Conservation (phyloP, 2,113 vertebrate species). For the Eudorcas thomsonii region DNA sequence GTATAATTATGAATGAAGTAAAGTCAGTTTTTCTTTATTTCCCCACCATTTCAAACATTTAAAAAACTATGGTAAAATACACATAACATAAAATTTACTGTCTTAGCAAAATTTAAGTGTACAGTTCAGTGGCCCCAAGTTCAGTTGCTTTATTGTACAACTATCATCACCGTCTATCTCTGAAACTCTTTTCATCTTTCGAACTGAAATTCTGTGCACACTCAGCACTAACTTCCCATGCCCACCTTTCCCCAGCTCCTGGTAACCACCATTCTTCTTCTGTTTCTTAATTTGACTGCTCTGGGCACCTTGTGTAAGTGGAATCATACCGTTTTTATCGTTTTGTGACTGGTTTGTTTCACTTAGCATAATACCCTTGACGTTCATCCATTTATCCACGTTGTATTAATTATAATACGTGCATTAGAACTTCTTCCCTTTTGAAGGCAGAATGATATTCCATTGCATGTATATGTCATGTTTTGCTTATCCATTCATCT, state of each 20-base stretch:
- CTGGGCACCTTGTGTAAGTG: neutral
- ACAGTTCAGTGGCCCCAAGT: neutral
- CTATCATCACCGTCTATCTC: neutral
- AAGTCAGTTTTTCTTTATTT: neutral
- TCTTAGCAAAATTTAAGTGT: neutral
- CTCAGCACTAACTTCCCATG: neutral
- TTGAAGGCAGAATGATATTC: neutral
- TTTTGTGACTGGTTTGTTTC: neutral
- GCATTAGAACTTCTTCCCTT: neutral
- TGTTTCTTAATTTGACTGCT: neutral
- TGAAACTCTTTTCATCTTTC: neutral
- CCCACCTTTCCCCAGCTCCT: neutral
- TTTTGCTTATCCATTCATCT: neutral
- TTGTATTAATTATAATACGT: neutral
- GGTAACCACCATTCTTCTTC: neutral
- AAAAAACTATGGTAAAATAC: neutral
- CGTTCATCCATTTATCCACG: neutral
- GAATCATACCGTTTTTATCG: neutral
- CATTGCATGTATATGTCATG: neutral
- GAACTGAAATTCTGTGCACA: neutral
- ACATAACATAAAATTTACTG: neutral
- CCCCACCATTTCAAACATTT: neutral
- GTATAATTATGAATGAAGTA: neutral
- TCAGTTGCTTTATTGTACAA: neutral
- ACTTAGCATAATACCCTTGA: neutral